Conservation (phyloP, 2,888 invertebrate genomes). For the Apamea sordens region DNA sequence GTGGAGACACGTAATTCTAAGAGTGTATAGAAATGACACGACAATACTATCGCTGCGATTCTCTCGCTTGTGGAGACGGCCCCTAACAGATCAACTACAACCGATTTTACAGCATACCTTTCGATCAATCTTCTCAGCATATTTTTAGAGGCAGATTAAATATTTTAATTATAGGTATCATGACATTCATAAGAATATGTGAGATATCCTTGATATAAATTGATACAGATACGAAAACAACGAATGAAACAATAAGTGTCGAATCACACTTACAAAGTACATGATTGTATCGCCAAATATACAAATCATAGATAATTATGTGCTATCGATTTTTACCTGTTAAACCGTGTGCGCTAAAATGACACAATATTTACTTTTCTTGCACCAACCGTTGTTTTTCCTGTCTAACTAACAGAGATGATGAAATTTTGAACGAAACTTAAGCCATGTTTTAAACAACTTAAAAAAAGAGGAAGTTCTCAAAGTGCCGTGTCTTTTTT, state of each 20-base stretch:
- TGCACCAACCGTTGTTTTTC: not conserved
- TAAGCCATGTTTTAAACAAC: not conserved
- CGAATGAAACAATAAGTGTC: not conserved
- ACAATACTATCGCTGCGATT: no score
- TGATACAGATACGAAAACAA: not conserved
- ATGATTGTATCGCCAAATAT: not conserved
- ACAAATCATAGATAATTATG: not conserved
- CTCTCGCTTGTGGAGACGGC: no score
- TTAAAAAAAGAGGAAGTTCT: not conserved
- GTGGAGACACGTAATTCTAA: no score
- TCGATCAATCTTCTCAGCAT: not conserved
- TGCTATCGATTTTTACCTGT: not conserved
- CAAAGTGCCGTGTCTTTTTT: not conserved
- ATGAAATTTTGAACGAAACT: slow-evolving; percentile 16
- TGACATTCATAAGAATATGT: not conserved
- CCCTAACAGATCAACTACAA: not conserved
- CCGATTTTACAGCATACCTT: not conserved
- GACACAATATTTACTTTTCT: not conserved
- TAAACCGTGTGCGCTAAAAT: not conserved
- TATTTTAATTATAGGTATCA: not conserved
- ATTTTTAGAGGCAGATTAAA: not conserved
- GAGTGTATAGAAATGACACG: no score
- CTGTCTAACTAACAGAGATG: slow-evolving; percentile 3
- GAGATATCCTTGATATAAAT: not conserved
- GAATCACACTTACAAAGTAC: not conserved